Percentiles rank a stretch among this genome's conserved stretches.
phyloP scores from a whole-genome alignment of 2,113 vertebrate genomes.

The Donacobius atricapilla region DNA sequence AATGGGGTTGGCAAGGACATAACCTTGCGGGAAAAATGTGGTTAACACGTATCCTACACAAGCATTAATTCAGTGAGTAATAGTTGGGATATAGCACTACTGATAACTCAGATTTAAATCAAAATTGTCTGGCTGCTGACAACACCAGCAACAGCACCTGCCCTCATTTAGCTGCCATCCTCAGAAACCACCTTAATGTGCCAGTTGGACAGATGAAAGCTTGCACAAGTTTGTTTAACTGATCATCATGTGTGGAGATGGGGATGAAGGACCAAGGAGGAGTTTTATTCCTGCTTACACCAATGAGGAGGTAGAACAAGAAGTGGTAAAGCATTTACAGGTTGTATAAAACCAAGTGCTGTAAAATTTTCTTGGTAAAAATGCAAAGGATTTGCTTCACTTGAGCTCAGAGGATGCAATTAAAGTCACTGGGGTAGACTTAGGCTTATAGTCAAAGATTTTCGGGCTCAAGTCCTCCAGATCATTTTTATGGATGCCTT shows the following conservation, averaged over 20 bases:
- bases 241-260: background rate
- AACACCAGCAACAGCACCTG: background rate
- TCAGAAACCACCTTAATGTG: background rate
- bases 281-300: background rate
- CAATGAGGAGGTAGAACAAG: background rate
- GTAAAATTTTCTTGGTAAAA: background rate
- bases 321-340: background rate
- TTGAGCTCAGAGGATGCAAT: background rate
- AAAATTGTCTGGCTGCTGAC: background rate
- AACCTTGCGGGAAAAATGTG: background rate
- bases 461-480: background rate
- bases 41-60: rapidly evolving
- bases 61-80: background rate
- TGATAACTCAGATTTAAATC: background rate
- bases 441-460: background rate
- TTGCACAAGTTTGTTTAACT: background rate
- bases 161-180: background rate
- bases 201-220: background rate
- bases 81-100: background rate
- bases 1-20: background rate
- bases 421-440: background rate
- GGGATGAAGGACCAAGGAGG: background rate
- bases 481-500: background rate
- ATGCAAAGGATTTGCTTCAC: background rate
- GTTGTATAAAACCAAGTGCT: background rate